These are phyloP conservation scores for Ancistrus triradiatus DNA, from an alignment of 2,113 vertebrate species.

Conservation along the genomic window DNA sequence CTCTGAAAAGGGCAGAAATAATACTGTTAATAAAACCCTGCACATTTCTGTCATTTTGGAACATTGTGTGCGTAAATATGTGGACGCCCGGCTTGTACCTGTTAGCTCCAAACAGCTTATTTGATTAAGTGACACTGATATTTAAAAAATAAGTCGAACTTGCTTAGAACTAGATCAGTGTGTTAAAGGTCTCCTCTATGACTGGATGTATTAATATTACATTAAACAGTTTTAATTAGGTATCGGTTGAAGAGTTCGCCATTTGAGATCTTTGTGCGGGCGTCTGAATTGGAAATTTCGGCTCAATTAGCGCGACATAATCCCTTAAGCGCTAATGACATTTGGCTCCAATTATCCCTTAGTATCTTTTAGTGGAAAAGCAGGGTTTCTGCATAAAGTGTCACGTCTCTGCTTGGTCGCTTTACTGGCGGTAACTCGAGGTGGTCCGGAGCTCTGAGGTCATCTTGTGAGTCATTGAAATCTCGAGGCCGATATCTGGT, in stretches of 20 bases:
- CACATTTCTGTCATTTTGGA: too few relatives aligned
- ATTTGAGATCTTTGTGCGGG: slow-evolving; percentile 15
- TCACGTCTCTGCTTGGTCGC: slow-evolving; percentile 13
- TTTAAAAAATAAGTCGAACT: too few relatives aligned
- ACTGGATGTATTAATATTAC: slow-evolving; percentile 23
- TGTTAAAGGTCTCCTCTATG: neutral
- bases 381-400: neutral
- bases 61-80: too few relatives aligned
- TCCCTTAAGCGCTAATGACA: slow-evolving; percentile 15
- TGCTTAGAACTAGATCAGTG: too few relatives aligned
- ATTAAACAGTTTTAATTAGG: slow-evolving; percentile 22
- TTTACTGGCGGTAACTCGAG: slow-evolving; percentile 43
- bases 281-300: slow-evolving; percentile 15
- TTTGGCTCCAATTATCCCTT: slow-evolving; percentile 2
- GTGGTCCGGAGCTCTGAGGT: slow-evolving; percentile 55
- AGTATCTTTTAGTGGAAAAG: neutral
- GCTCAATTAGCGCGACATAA: slow-evolving; percentile 23
- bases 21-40: too few relatives aligned
- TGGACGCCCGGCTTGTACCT: too few relatives aligned
- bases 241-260: neutral
- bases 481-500: too few relatives aligned
- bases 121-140: too few relatives aligned
- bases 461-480: slow-evolving; percentile 56
- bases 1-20: too few relatives aligned
- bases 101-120: too few relatives aligned